These are phyloP conservation scores for Caenorhabditis drosophilae DNA, from an alignment of 2,888 invertebrate species.

Conservation along the genomic window DNA sequence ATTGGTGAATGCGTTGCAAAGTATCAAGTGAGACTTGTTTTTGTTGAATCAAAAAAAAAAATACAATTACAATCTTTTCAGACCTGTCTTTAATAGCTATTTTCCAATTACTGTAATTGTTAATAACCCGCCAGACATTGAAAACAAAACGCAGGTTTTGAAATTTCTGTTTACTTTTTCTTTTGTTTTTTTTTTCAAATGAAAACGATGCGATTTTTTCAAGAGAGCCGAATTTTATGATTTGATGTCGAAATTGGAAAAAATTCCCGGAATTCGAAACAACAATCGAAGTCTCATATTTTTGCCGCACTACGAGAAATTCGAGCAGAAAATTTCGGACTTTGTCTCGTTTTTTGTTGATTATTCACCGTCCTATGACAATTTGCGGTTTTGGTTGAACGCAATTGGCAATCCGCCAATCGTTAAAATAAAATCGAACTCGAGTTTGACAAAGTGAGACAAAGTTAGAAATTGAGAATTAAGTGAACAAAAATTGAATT, in stretches of 20 bases:
- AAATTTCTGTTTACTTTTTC: too few relatives aligned
- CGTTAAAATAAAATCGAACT: conserved; percentile 43
- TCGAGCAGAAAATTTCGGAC: conserved; percentile 42
- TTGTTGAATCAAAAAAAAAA: not conserved
- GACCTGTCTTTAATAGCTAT: conserved; percentile 64
- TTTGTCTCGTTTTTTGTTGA: conserved; percentile 13
- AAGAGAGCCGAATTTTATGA: too few relatives aligned
- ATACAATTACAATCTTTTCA: too few relatives aligned
- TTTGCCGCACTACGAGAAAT: conserved; percentile 58
- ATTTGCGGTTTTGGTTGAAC: conserved; percentile 57
- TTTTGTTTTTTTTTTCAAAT: too few relatives aligned
- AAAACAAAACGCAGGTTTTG: too few relatives aligned
- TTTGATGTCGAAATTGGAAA: conserved; percentile 56
- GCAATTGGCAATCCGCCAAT: conserved; percentile 57
- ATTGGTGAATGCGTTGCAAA: conserved; percentile 55
- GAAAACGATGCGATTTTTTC: too few relatives aligned
- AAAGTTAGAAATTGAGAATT: not conserved
- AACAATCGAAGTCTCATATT: conserved; percentile 60
- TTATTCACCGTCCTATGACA: conserved; percentile 50
- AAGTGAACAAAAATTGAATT: not conserved
- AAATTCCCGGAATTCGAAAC: conserved; percentile 55
- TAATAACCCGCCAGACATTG: conserved; percentile 61
- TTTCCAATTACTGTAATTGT: conserved; percentile 65
- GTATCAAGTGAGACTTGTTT: conserved; percentile 40
- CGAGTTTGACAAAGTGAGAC: not conserved